phyloP scores from a whole-genome alignment of 2,113 vertebrate genomes.

The Solenodon paradoxus region DNA sequence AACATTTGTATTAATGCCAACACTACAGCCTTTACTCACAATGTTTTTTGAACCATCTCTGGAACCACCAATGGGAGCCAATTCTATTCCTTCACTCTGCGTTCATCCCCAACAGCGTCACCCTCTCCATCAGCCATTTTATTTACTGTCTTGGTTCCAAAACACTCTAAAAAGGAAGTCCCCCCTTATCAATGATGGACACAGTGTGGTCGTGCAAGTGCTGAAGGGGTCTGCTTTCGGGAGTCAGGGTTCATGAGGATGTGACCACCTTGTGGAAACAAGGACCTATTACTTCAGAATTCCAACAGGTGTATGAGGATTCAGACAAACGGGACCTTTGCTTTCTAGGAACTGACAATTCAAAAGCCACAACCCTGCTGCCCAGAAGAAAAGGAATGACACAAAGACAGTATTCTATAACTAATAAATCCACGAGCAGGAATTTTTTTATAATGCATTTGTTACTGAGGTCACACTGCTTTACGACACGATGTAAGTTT shows the following conservation, averaged over 20 bases:
- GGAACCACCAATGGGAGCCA: not conserved
- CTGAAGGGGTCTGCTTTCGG: too few species aligned
- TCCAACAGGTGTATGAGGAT: not conserved
- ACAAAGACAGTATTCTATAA: not conserved
- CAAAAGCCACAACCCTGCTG: not conserved
- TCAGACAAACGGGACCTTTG: not conserved
- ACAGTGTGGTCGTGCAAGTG: not conserved
- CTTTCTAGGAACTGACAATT: not conserved
- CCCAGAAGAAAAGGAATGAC: not conserved
- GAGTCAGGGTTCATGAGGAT: not conserved
- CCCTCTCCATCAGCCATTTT: not conserved
- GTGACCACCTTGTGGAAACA: not conserved
- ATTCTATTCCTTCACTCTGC: not conserved
- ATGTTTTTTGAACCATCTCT: not conserved
- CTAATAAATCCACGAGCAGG: not conserved
- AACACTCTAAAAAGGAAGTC: not conserved
- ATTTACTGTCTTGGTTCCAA: not conserved
- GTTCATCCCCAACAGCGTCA: too few species aligned
- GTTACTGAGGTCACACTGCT: too few species aligned
- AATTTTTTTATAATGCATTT: too few species aligned
- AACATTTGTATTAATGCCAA: not conserved
- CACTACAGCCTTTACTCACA: not conserved
- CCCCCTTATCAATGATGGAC: not conserved
- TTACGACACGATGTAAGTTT: too few species aligned
- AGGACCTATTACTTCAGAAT: not conserved